Conservation (phyloP, 1,140 invertebrate species). For the Hylaeus volcanicus region DNA sequence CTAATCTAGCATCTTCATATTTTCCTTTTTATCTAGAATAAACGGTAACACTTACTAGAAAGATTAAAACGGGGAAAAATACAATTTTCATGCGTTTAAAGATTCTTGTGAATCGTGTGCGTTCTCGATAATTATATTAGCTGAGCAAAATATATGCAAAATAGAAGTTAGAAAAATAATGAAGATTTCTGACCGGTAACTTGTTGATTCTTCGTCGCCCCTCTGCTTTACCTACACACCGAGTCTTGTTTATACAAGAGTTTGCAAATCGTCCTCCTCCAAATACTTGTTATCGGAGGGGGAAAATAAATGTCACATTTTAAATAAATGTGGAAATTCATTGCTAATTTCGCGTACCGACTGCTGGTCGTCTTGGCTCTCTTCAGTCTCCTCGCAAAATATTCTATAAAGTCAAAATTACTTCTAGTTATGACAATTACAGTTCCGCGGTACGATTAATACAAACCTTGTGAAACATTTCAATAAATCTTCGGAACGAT, state of each 20-base stretch:
- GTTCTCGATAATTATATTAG: slow-evolving; percentile 34
- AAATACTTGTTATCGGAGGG: slow-evolving; percentile 66
- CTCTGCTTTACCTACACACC: not conserved
- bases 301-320: slow-evolving; percentile 78
- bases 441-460: not conserved
- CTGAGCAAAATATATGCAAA: slow-evolving; percentile 52
- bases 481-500: slow-evolving; percentile 88
- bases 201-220: slow-evolving; percentile 13
- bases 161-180: slow-evolving; percentile 52
- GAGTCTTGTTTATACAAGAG: slow-evolving; percentile 68
- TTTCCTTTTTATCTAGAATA: slow-evolving; percentile 31
- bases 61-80: slow-evolving; percentile 48
- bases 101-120: slow-evolving; percentile 48
- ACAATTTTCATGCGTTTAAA: slow-evolving; percentile 40
- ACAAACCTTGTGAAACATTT: slow-evolving; percentile 86
- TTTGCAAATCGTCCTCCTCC: slow-evolving; percentile 76
- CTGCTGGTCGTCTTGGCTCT: slow-evolving; percentile 87
- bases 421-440: not conserved
- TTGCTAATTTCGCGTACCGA: slow-evolving; percentile 89
- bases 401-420: slow-evolving; percentile 79
- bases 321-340: slow-evolving; percentile 92
- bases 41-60: slow-evolving; percentile 29
- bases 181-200: slow-evolving; percentile 43
- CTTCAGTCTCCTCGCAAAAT: slow-evolving; percentile 89
- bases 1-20: not conserved